phyloP scores from a whole-genome alignment of 2,888 invertebrate species.

The Sesamia inferens region DNA sequence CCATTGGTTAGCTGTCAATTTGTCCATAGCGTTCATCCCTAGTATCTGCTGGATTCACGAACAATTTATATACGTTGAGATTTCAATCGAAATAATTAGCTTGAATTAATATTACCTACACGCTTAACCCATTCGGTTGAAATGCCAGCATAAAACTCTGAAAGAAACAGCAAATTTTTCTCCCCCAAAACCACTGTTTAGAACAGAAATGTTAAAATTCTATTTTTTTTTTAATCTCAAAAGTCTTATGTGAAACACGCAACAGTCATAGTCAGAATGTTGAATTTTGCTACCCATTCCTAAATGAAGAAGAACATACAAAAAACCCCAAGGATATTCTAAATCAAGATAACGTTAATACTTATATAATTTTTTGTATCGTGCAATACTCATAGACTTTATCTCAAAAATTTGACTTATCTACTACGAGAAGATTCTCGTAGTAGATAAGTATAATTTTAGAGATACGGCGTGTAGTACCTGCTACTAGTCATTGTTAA shows the following conservation, averaged over 20 bases:
- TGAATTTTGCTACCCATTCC: background rate
- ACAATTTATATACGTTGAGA: background rate
- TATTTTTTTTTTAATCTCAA: background rate
- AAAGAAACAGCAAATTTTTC: too few species aligned
- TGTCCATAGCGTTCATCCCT: too few species aligned
- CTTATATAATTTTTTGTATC: conserved; percentile 18
- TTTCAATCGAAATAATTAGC: background rate
- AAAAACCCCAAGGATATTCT: background rate
- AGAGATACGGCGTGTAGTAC: too few species aligned
- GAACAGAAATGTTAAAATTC: background rate
- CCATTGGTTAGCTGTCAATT: too few species aligned
- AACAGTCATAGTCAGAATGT: background rate
- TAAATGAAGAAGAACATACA: background rate
- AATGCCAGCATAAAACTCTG: background rate
- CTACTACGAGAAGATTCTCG: background rate
- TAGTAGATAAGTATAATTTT: too few species aligned
- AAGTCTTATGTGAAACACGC: background rate
- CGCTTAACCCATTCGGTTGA: too few species aligned
- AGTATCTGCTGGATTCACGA: background rate
- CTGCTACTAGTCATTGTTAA: too few species aligned
- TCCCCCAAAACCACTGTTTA: too few species aligned
- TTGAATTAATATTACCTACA: background rate
- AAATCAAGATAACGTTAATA: conserved; percentile 12
- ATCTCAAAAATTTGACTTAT: conserved; percentile 23
- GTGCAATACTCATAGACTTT: conserved; percentile 14